Conservation (phyloP, 2,888 invertebrate genomes). For the Diarsia brunnea region DNA sequence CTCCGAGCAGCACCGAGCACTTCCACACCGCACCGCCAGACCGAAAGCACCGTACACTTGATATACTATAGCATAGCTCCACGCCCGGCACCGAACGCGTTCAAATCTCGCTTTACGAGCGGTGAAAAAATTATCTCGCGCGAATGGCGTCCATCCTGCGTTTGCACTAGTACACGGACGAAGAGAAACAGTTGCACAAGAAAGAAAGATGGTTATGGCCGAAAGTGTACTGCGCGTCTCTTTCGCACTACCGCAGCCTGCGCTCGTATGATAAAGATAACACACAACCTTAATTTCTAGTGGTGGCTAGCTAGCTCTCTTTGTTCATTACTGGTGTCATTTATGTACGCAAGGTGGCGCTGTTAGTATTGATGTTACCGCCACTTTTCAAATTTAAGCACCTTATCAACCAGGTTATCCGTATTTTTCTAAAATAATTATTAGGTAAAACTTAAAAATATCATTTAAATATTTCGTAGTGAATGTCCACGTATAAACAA, state of each 20-base stretch:
- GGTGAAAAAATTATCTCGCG: slow-evolving; percentile 86
- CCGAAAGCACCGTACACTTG: slow-evolving; percentile 77
- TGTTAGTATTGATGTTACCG: slow-evolving; percentile 40
- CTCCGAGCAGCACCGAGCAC: slow-evolving; percentile 75
- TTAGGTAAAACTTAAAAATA: neutral
- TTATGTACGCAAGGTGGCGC: slow-evolving; percentile 81
- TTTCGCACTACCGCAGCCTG: slow-evolving; percentile 73
- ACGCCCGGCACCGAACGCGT: slow-evolving; percentile 80
- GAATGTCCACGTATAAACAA: neutral
- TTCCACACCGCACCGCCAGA: slow-evolving; percentile 77
- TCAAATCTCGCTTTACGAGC: slow-evolving; percentile 80
- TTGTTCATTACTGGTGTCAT: slow-evolving; percentile 83
- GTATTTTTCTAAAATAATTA: slow-evolving; percentile 3
- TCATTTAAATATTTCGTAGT: neutral
- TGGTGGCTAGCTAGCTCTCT: slow-evolving; percentile 88
- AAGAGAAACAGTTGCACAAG: slow-evolving; percentile 91
- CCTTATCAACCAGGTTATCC: slow-evolving; percentile 12
- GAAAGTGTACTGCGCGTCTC: slow-evolving; percentile 84
- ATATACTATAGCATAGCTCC: slow-evolving; percentile 83
- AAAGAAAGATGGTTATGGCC: slow-evolving; percentile 90
- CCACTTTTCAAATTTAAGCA: slow-evolving; percentile 42
- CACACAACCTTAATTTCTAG: slow-evolving; percentile 87
- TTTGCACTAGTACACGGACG: slow-evolving; percentile 90
- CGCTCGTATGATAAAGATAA: slow-evolving; percentile 82
- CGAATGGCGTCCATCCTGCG: slow-evolving; percentile 91